Conservation (phyloP, 2,113 vertebrate species). For the Rhinogobius similis region DNA sequence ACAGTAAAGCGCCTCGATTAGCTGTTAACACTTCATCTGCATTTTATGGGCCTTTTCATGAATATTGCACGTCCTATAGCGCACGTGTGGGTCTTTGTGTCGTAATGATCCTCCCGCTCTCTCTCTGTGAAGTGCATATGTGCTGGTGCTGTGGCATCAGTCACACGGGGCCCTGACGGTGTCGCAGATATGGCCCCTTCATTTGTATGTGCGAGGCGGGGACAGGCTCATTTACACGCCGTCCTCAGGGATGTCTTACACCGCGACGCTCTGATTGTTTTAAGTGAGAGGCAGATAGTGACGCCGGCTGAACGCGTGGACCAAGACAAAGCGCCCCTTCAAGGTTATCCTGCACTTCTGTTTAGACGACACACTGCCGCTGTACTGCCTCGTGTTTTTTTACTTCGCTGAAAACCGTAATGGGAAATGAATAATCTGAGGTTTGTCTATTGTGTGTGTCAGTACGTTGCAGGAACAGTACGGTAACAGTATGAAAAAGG, state of each 20-base stretch:
- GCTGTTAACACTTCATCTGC: neutral
- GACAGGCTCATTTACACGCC: slow-evolving; percentile 49
- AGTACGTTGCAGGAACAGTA: neutral
- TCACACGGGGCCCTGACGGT: slow-evolving; percentile 35
- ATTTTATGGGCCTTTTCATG: neutral
- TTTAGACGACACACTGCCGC: neutral
- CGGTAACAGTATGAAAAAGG: neutral
- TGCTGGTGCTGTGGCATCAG: slow-evolving; percentile 50
- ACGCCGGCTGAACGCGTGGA: slow-evolving; percentile 14
- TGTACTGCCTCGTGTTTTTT: slow-evolving; percentile 9
- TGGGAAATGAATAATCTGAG: slow-evolving; percentile 11
- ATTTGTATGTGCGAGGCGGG: slow-evolving; percentile 41
- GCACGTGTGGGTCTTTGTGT: neutral
- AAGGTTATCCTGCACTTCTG: slow-evolving; percentile 44
- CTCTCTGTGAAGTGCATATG: neutral
- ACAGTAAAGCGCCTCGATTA: neutral
- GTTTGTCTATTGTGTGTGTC: slow-evolving; percentile 8
- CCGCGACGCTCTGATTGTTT: slow-evolving; percentile 45
- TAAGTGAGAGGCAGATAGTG: slow-evolving; percentile 35
- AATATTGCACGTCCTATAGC: neutral
- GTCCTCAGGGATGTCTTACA: slow-evolving; percentile 51
- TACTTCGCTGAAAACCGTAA: neutral
- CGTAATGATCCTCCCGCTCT: neutral
- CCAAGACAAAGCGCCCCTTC: slow-evolving; percentile 35
- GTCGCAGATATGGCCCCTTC: slow-evolving; percentile 49